These are phyloP conservation scores for Tillus elongatus DNA, from an alignment of 2,888 invertebrate genomes.

Conservation along the genomic window DNA sequence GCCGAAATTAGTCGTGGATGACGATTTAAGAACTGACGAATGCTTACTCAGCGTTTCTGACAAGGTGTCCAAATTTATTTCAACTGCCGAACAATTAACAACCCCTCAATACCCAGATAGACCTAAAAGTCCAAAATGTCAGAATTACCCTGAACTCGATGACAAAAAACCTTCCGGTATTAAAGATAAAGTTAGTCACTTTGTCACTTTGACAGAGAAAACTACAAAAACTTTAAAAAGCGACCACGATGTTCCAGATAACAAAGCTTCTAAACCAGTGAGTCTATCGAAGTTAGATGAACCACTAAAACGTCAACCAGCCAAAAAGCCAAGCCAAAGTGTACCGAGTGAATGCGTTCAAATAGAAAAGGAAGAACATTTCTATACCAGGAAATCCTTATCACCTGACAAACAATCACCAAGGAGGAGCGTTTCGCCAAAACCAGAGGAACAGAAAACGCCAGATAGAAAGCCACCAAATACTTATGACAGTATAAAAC, in stretches of 20 bases:
- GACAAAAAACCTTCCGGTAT: slow-evolving; percentile 34
- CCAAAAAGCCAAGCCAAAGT: slow-evolving; percentile 15
- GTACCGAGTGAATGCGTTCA: slow-evolving; percentile 23
- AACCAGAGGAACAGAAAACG: slow-evolving; percentile 5
- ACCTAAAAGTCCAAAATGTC: slow-evolving; percentile 33
- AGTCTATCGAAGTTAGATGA: slow-evolving; percentile 26
- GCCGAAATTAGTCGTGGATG: slow-evolving; percentile 48
- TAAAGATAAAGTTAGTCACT: slow-evolving; percentile 47
- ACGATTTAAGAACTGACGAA: slow-evolving; percentile 52
- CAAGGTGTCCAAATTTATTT: slow-evolving; percentile 60
- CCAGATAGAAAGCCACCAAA: slow-evolving; percentile 11
- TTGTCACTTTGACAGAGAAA: slow-evolving; percentile 28
- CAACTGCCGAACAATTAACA: slow-evolving; percentile 41
- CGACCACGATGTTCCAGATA: slow-evolving; percentile 15
- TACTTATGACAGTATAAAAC: not conserved
- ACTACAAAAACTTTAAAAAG: slow-evolving; percentile 17
- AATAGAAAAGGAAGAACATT: slow-evolving; percentile 21
- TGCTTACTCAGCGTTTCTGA: slow-evolving; percentile 58
- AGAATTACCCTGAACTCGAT: slow-evolving; percentile 29
- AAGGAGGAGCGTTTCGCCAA: slow-evolving; percentile 24
- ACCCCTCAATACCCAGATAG: slow-evolving; percentile 25
- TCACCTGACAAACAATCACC: slow-evolving; percentile 24
- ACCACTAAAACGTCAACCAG: slow-evolving; percentile 1
- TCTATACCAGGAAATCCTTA: slow-evolving; percentile 11
- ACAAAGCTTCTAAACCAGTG: slow-evolving; percentile 19